Conservation (phyloP, 2,888 invertebrate genomes). For the Nysson spinosus region DNA sequence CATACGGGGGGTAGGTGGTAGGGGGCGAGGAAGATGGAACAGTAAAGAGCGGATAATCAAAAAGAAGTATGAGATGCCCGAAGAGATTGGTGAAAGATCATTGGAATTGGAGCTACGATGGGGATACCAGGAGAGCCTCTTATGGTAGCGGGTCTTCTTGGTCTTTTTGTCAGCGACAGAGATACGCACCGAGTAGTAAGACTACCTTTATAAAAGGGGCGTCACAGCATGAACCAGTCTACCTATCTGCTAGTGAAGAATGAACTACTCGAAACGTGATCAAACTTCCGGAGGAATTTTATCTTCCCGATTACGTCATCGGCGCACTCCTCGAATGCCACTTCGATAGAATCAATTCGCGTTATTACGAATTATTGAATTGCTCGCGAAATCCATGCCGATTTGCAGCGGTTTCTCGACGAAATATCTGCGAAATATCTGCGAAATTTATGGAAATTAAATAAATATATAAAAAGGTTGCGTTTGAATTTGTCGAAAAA, state of each 20-base stretch:
- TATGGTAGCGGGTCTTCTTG: conserved; percentile 64
- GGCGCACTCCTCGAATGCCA: conserved; percentile 17
- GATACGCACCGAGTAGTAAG: conserved; percentile 42
- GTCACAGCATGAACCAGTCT: conserved; percentile 46
- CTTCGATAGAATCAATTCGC: neutral
- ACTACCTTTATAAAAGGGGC: conserved; percentile 52
- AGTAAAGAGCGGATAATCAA: too few species aligned
- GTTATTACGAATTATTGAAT: too few species aligned
- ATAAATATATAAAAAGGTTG: too few species aligned
- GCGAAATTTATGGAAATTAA: too few species aligned
- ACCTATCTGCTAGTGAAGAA: conserved; percentile 61
- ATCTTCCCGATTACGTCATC: conserved; percentile 39
- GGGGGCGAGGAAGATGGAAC: conserved; percentile 39
- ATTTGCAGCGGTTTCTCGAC: too few species aligned
- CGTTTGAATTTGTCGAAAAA: too few species aligned
- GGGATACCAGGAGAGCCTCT: conserved; percentile 64
- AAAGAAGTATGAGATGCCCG: conserved; percentile 50
- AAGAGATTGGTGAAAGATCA: conserved; percentile 54
- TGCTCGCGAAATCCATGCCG: too few species aligned
- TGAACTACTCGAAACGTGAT: conserved; percentile 65
- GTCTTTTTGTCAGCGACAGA: conserved; percentile 52
- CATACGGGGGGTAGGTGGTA: conserved; percentile 1
- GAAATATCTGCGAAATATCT: too few species aligned
- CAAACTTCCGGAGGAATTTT: conserved; percentile 56
- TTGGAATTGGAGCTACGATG: conserved; percentile 51